Percentiles rank a stretch among this genome's conserved stretches.
These are phyloP conservation scores for Heliothis virescens DNA, from an alignment of 1,140 invertebrate species.

Conservation along the genomic window DNA sequence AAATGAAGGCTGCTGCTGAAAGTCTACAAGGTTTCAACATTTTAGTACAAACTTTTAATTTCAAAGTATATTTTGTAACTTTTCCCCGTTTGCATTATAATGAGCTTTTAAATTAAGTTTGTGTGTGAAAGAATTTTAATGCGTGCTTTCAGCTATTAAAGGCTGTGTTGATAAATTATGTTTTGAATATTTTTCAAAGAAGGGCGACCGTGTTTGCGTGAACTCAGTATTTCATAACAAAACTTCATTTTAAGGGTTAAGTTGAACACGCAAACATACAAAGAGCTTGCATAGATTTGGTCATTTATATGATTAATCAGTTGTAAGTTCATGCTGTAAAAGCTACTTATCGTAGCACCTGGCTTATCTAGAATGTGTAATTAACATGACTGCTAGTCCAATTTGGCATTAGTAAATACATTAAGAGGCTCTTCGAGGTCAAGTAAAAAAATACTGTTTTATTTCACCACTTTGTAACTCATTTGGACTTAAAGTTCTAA, in stretches of 20 bases:
- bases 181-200: conserved; percentile 23
- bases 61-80: not conserved
- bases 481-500: too few species aligned
- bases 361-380: too few species aligned
- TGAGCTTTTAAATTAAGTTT: conserved; percentile 19
- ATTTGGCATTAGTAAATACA: too few species aligned
- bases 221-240: conserved; percentile 1
- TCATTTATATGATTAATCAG: not conserved
- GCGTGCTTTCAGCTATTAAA: conserved; percentile 16
- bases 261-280: not conserved
- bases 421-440: too few species aligned
- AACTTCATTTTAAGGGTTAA: conserved; percentile 13
- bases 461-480: too few species aligned
- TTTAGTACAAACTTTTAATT: not conserved
- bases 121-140: conserved; percentile 9
- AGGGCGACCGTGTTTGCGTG: conserved; percentile 3
- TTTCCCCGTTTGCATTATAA: conserved; percentile 5
- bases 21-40: too few species aligned
- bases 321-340: not conserved
- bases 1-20: too few species aligned
- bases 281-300: not conserved
- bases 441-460: too few species aligned
- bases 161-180: conserved; percentile 3
- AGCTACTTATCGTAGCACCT: too few species aligned
- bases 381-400: too few species aligned